Evolutionary conservation across 2,888 invertebrate species (phyloP).

Genomic region (Subacronicta megacephala): DNA sequence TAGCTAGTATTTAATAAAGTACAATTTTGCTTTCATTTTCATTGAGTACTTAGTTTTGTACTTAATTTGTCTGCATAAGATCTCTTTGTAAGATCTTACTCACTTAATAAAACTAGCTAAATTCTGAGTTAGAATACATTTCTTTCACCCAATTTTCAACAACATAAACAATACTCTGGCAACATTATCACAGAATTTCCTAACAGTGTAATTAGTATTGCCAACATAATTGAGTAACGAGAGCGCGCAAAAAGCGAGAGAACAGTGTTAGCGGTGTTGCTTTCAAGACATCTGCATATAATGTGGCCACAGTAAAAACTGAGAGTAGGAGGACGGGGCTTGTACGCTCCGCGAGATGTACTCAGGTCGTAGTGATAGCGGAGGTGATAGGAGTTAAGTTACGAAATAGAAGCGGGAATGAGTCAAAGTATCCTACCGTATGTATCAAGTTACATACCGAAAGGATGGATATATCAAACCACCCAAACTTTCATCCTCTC

Average conservation of each 20-base stretch:
- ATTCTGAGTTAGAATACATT: neutral
- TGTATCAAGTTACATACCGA: too few species aligned
- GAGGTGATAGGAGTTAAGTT: too few species aligned
- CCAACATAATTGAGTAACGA: constrained; percentile 61
- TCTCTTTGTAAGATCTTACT: too few species aligned
- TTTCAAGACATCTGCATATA: constrained; percentile 78
- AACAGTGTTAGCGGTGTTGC: constrained; percentile 71
- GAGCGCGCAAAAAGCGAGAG: constrained; percentile 62
- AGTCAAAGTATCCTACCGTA: too few species aligned
- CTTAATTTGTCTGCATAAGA: too few species aligned
- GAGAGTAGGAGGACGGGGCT: constrained; percentile 22
- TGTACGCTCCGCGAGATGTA: constrained; percentile 35
- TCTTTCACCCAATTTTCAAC: neutral
- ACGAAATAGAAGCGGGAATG: too few species aligned
- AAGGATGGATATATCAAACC: too few species aligned
- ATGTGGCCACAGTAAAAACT: constrained; percentile 66
- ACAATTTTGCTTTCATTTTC: too few species aligned
- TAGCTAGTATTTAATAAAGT: too few species aligned
- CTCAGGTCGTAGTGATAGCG: constrained; percentile 16
- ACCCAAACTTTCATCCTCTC: too few species aligned
- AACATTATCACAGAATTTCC: constrained; percentile 41
- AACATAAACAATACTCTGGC: constrained; percentile 9
- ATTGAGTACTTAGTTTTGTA: too few species aligned
- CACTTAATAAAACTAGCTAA: too few species aligned
- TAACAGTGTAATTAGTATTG: constrained; percentile 47